Conservation (phyloP, 2,113 vertebrate genomes). For the Plecturocebus donacophilus region DNA sequence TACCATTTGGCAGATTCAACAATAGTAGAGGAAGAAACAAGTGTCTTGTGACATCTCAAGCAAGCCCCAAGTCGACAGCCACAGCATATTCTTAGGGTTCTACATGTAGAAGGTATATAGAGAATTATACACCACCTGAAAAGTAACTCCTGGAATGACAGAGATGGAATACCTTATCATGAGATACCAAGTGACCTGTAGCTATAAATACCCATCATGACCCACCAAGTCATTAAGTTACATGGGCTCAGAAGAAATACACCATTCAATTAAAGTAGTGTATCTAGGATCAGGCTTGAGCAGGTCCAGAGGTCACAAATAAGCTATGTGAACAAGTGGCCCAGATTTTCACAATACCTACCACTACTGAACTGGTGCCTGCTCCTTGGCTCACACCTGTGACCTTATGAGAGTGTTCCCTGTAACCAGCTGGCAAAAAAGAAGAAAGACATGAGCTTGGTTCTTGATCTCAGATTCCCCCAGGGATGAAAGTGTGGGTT, state of each 20-base stretch:
- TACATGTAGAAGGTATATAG: neutral
- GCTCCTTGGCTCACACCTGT: neutral
- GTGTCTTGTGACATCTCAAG: neutral
- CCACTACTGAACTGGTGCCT: neutral
- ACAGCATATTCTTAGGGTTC: neutral
- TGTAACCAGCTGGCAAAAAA: neutral
- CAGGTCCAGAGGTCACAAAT: neutral
- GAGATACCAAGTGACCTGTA: neutral
- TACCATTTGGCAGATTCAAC: neutral
- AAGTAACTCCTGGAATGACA: neutral
- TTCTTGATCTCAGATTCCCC: neutral
- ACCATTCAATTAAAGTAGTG: neutral
- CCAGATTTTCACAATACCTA: neutral
- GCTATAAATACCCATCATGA: neutral
- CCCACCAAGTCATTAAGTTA: neutral
- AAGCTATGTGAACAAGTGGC: neutral
- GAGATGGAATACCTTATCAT: neutral
- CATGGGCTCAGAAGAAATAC: neutral
- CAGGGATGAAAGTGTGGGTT: neutral
- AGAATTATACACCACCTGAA: neutral
- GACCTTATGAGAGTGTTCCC: neutral
- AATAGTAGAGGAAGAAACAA: neutral
- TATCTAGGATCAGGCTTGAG: neutral
- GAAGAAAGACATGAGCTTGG: neutral
- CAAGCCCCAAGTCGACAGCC: neutral